Base-by-base conservation (phyloP, 2,888 invertebrate genomes). In the Acrobeloides nanus region DNA sequence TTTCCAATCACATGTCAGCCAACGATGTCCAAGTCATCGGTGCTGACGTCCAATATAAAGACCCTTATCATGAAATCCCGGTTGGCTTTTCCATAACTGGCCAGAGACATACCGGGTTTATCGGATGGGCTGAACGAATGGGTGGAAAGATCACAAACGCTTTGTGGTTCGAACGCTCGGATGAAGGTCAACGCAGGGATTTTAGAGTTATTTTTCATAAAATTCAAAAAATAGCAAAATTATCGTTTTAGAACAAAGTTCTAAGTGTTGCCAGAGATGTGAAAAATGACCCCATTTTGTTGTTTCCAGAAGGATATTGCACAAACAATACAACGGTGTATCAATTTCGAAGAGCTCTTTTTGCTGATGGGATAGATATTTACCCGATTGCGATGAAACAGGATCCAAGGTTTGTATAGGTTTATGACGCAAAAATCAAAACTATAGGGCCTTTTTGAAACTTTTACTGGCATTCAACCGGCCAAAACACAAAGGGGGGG, bases 351-450 rank as follows among this genome's bases (percentile, higher is more conserved):
- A 44, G 45, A 27, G 58, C 55, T 7, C 54, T 55, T 23, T 58
- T 58, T 33, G 55, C 51, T 15, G 61, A 58, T 20, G 48, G 42
- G 26, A 42, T 58, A 17, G 48, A 38, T 23, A 42, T 58, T 31
- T 57, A 58, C 34, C 58, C 58, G 23, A 57, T 58, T 43, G 53
- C 58, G 24, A 60, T 58, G 23, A 45, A 33, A 31, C 62, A 41
- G 20, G 34, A 41, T 40, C 37, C 38, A 12, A 24, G 51, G 57
- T 53, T 18, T 38, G 34, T n/a, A n/a, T n/a, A n/a, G n/a, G n/a
- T n/a, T n/a, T n/a, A n/a, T n/a, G n/a, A 49, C 17, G 8, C 23
- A 52, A 24, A 7, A 15, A n/a, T 55, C 17, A 4, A 2, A 25
- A 35, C 48, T 12, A 8, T n/a, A 12, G n/a, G n/a, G n/a, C n/a